Evolutionary conservation across 2,113 vertebrate species (phyloP), one percentile per base, ranked within the genome.

Genomic region (Pseudolaguvia tuberculata): DNA sequence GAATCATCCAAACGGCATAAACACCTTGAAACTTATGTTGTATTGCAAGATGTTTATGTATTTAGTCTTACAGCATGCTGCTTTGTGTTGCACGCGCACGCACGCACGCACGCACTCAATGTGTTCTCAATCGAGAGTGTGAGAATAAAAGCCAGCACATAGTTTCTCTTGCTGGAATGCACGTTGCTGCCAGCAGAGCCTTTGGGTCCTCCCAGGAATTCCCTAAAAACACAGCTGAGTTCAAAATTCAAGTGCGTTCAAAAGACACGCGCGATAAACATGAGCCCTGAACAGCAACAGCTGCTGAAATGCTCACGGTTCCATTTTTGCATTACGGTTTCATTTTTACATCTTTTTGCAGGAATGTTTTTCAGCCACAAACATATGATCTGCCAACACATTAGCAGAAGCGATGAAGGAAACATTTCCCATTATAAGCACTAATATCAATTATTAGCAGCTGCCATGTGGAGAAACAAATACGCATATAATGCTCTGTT

Each of bases 201-300:
- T 77, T 80, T 67, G 68, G 81, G 80, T 82, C 80, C 82, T 73
- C 45, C 66, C 27, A 70, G 59, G 68, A 70, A 80, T 55, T 52
- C 63, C 53, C 47, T 59, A 53, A 70, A 65, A 31, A 73, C 70
- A 73, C 29, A 45, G 23, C 27, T 6, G 29, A 72, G 70, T 69
- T 59, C 63, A 7, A 66, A 72, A 39, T 58, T 39, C 55, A 67
- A 67, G 71, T 65, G 59, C 66, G 59, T 63, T 79, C 42, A 63
- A 23, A 74, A 68, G 55, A 74, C 62, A 73, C 21, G 10, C 59
- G 63, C 18, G 17, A 61, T 70, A 77, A 78, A 78, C 35, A 72
- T 13, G 48, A 50, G 45, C 18, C 63, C 57, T 45, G 50, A 56
- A 50, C 25, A 56, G 69, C 59, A 27, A 35, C 58, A 57, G 58